Conservation (phyloP, 2,113 vertebrate species). For the Hemiscyllium ocellatum region DNA sequence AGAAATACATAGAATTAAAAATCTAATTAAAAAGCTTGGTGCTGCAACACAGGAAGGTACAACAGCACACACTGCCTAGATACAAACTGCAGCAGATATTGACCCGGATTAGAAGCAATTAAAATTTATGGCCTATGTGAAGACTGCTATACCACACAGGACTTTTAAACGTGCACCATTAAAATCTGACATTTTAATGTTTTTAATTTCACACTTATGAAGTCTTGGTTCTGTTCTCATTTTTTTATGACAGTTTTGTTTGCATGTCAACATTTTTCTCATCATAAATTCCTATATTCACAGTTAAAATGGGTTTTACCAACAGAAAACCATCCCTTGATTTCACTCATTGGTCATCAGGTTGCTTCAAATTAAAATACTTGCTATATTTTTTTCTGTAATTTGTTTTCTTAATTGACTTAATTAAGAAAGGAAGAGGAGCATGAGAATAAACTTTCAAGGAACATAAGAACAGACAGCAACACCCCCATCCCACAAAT, state of each 20-base stretch:
- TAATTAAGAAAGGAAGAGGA: too few relatives aligned
- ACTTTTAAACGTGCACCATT: not conserved
- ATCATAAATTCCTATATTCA: not conserved
- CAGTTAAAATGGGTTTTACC: not conserved
- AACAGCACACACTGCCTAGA: not conserved
- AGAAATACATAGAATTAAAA: not conserved
- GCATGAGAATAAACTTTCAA: too few relatives aligned
- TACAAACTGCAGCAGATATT: not conserved
- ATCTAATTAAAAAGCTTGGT: not conserved
- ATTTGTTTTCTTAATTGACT: too few relatives aligned
- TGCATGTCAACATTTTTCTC: not conserved
- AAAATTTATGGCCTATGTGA: not conserved
- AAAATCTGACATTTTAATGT: not conserved
- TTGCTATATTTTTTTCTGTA: not conserved
- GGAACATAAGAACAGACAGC: too few relatives aligned
- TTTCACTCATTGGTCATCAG: not conserved
- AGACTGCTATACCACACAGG: not conserved
- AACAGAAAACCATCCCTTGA: not conserved
- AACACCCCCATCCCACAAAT: too few relatives aligned
- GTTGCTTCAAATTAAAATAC: not conserved
- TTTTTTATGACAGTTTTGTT: not conserved
- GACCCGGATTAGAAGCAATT: not conserved
- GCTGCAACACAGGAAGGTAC: not conserved
- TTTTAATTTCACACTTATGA: not conserved
- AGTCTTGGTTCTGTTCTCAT: not conserved